Base-by-base conservation (phyloP, 2,113 vertebrate genomes). In the Poeciliopsis occidentalis region DNA sequence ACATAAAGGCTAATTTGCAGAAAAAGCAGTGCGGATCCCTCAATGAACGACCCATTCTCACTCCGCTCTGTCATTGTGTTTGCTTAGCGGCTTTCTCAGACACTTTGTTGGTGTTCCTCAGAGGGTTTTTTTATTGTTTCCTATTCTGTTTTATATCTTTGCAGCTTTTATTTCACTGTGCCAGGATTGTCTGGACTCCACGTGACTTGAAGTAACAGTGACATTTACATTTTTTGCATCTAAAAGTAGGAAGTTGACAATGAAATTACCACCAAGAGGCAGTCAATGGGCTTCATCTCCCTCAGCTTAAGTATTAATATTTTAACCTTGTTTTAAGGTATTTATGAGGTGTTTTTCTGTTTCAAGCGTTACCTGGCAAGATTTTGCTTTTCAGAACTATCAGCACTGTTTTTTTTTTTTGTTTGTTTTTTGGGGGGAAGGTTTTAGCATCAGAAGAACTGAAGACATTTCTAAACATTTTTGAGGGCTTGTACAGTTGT, bases 121-220 rank as follows among this genome's bases (percentile, higher is more conserved):
- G 57, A 47, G 34, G 39, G 66, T 75, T 81, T 74, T 29, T 80
- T 81, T 41, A 67, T 41, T 76, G 71, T 79, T 71, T 84, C 61
- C 64, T 75, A 24, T 64, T 77, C 62, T 80, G 73, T 75, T 82
- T 79, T 27, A 75, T 64, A 73, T 71, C 39, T 69, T 4, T 71
- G 27, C 24, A 29, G 60, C 29, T n/a, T 6, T 57, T 24, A 41
- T 60, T 47, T 24, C 60, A 39, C 69, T 66, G 60, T 10, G 39
- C 34, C 27, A 80, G 1, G 66, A 83, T 78, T 80, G 74, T 69
- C 30, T 71, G 69, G 24, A 47, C 39, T 54, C 24, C 22, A 22
- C 6, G 51, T 57, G 24, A 57, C 51, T 24, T 60, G 17, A 84
- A 65, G 54, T 8, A 31, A 41, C 0, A 7, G 51, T 24, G n/a